Base-by-base conservation (phyloP, 2,888 invertebrate species). In the Mythimna vitellina region DNA sequence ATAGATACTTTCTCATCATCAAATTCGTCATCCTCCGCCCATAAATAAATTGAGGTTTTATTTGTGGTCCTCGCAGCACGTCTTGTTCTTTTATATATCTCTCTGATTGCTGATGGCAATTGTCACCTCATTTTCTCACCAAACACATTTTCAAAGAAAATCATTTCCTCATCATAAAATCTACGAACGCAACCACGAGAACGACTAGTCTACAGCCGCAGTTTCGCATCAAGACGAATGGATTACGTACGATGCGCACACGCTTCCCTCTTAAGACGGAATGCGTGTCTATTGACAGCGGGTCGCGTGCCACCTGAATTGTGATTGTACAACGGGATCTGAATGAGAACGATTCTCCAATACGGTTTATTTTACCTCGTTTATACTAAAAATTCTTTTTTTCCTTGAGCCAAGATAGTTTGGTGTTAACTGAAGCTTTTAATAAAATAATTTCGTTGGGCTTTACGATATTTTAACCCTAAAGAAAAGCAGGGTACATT, bases 321-420 rank as follows among this genome's bases (percentile, higher is more conserved):
- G 91, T 87, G 89, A 91, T 89, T 91, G 89, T 86, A 89, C 92
- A 94, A 94, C 93, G 94, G 94, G 89, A 93, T 87, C 84, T 82
- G 85, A 77, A 81, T 82, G 83, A 88, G 83, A 74, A 80, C 86
- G 77, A 83, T 87, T 81, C 84, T 76, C 80, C 82, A 87, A 84
- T 85, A 86, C 78, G 80, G 83, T 83, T 79, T 73, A 63, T 76
- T 81, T 73, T 67, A 75, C 73, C 51, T 65, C 54, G 9, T 56
- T 62, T 56, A 14, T 56, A 62, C 53, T 79, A 58, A 77, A 46
- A 77, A 76, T 71, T 25, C 51, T 65, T 70, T 57, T 65, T 46
- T 64, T 72, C 61, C 60, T 12, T 49, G 53, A 35, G 35, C 4
- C 20, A 57, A 51, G 29, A 54, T 58, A 58, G 25, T 51, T 51